Percentiles rank a stretch among this genome's conserved stretches.
phyloP scores from a whole-genome alignment of 2,888 invertebrate species.

The Chymomyza fuscimana region DNA sequence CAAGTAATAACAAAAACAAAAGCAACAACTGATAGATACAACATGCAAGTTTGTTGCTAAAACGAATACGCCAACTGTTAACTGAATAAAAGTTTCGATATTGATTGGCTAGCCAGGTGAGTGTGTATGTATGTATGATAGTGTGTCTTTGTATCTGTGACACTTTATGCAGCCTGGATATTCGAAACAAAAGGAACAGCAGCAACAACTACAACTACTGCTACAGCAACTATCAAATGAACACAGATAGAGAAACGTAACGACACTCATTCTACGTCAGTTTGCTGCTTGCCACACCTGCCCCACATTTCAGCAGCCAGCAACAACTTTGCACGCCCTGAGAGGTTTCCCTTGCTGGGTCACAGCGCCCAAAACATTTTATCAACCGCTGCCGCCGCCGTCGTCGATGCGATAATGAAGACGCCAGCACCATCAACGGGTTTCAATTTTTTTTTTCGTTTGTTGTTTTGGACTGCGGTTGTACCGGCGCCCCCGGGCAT shows the following conservation, averaged over 20 bases:
- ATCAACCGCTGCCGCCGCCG: slow-evolving; percentile 52
- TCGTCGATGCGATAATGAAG: slow-evolving; percentile 69
- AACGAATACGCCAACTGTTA: slow-evolving; percentile 22
- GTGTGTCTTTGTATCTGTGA: not conserved
- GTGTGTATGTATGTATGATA: not conserved
- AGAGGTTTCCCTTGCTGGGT: not conserved
- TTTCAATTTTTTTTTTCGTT: slow-evolving; percentile 12
- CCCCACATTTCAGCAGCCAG: slow-evolving; percentile 27
- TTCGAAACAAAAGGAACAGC: slow-evolving; percentile 32
- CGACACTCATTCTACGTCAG: not conserved
- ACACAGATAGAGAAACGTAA: not conserved
- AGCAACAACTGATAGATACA: slow-evolving; percentile 11
- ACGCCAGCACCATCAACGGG: slow-evolving; percentile 72
- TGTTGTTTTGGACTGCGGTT: slow-evolving; percentile 5
- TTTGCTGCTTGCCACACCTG: slow-evolving; percentile 43
- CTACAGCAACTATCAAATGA: slow-evolving; percentile 21
- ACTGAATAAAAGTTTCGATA: slow-evolving; percentile 44
- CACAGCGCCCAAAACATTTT: slow-evolving; percentile 35
- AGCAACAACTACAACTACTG: not conserved
- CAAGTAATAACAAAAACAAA: slow-evolving; percentile 12
- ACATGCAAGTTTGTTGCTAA: slow-evolving; percentile 11
- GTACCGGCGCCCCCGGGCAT: slow-evolving; percentile 29
- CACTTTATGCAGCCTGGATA: not conserved
- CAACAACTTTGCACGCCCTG: not conserved
- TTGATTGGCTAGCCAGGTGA: slow-evolving; percentile 26